phyloP scores from a whole-genome alignment of 2,797 vertebrate species.

The Sphenopsis melanotis region DNA sequence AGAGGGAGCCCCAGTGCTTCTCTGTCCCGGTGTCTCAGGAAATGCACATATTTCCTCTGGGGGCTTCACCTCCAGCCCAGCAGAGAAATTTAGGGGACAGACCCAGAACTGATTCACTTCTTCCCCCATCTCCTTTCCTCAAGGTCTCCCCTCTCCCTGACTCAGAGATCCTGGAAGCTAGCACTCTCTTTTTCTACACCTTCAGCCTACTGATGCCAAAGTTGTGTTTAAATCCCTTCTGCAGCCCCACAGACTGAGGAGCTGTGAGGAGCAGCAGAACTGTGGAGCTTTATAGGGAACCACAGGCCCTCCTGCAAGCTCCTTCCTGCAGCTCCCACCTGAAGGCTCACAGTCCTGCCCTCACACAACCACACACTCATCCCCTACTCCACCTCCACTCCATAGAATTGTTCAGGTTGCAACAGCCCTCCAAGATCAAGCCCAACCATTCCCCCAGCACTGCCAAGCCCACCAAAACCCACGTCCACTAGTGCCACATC shows the following conservation, averaged over 20 bases:
- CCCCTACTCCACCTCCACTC: not conserved
- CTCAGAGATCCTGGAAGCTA: not conserved
- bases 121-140: not conserved
- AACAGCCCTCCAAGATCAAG: not conserved
- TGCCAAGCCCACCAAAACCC: not conserved
- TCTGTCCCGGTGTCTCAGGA: not conserved
- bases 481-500: not conserved
- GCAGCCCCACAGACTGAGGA: not conserved
- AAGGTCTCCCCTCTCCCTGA: not conserved
- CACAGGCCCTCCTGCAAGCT: not conserved
- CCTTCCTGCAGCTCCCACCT: not conserved
- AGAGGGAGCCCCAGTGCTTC: not conserved
- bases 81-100: not conserved
- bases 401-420: not conserved
- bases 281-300: not conserved
- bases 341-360: not conserved
- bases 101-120: not conserved
- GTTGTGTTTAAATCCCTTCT: not conserved
- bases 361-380: not conserved
- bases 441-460: not conserved
- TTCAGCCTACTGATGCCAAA: not conserved
- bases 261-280: not conserved
- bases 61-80: not conserved
- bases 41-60: not conserved
- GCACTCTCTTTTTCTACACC: not conserved